Base-by-base conservation (phyloP, 2,797 vertebrate species). In the Liasis olivaceus region DNA sequence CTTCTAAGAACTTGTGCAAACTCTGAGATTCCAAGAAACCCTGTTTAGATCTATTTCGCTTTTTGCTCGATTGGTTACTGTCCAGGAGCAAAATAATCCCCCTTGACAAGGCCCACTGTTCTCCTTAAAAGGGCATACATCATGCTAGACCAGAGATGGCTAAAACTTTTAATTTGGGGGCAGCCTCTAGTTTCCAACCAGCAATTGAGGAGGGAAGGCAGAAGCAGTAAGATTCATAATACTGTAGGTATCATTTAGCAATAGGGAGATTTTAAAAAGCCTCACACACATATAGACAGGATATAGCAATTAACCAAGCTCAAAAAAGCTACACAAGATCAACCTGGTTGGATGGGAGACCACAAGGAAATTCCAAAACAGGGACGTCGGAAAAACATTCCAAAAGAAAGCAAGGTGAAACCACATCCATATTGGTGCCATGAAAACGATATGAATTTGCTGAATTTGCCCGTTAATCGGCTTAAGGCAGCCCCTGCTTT, bases 51-150 rank as follows among this genome's bases (percentile, higher is more conserved):
- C 4, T 0, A 1, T 36, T 93, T n/a, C 12, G 69, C 91, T 91
- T 91, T 77, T 91, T 92, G 88, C 0, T 20, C 26, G 0, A 0
- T 20, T 3, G 51, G 28, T 24, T 69, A 56, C 87, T 20, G 54
- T 84, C 90, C 58, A 0, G 66, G 59, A 3, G 0, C 47, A 51
- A 0, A 88, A 69, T 0, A 2, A 28, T 62, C 92, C 42, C 51
- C 56, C 0, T 89, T 66, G 51, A 62, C 63, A 77, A 60, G 56
- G 91, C 88, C 24, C 56, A 28, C 15, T 2, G 22, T 87, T n/a
- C 1, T 0, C 77, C 93, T 89, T 69, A 88, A 93, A 92, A 64
- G 92, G 87, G 66, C n/a, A 58, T 2, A 92, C 12, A 89, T n/a
- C 77, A 3, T 11, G 60, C 47, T 28, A 56, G 0, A 91, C 1